Conservation (phyloP, 2,113 vertebrate genomes). For the human region DNA sequence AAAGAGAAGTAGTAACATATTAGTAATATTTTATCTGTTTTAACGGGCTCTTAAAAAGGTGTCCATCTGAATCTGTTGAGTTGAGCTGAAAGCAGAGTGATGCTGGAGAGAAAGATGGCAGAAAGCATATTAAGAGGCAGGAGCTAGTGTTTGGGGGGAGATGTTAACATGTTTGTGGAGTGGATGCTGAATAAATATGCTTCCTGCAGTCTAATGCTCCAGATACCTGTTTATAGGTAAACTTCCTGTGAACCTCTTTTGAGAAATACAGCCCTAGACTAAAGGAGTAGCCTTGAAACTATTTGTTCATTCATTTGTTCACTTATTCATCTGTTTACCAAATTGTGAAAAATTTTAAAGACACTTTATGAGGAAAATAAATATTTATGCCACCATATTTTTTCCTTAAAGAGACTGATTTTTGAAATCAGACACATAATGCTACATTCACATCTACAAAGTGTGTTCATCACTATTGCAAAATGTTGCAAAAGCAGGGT, state of each 20-base stretch:
- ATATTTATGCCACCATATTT: neutral
- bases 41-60: neutral
- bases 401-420: conserved; percentile 34
- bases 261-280: neutral
- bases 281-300: neutral
- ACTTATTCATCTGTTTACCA: neutral
- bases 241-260: neutral
- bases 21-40: neutral
- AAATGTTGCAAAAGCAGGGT: neutral
- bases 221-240: conserved; percentile 3
- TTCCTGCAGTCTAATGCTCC: neutral
- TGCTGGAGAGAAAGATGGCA: neutral
- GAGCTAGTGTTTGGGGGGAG: neutral
- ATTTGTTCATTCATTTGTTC: neutral
- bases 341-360: conserved; percentile 12
- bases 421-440: conserved; percentile 29
- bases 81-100: neutral
- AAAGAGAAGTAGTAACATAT: neutral
- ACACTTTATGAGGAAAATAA: conserved; percentile 19
- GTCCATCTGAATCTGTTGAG: neutral
- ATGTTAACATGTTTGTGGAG: neutral
- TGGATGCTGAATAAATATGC: neutral
- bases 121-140: neutral
- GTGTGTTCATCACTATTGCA: neutral
- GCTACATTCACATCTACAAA: neutral